phyloP scores from a whole-genome alignment of 2,888 invertebrate genomes.

The Nemurella pictetii region DNA sequence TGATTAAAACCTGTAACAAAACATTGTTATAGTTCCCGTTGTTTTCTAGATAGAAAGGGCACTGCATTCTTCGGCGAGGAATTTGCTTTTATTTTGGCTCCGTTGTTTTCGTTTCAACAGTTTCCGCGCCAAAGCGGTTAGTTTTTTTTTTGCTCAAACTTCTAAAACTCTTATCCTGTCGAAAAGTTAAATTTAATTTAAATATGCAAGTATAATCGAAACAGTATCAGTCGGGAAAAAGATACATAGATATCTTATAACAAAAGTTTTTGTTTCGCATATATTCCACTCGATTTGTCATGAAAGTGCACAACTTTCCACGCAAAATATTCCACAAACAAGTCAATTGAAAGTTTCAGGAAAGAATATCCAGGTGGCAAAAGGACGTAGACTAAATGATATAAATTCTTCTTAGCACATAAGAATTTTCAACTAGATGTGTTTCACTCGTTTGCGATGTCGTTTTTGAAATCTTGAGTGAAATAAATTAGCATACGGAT shows the following conservation, averaged over 20 bases:
- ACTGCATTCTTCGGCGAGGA: neutral
- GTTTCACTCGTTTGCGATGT: too few relatives aligned
- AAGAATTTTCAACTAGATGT: too few relatives aligned
- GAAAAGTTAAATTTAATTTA: neutral
- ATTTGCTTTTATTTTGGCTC: neutral
- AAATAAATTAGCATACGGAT: too few relatives aligned
- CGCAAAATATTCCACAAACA: neutral
- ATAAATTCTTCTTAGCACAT: too few relatives aligned
- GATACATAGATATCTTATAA: neutral
- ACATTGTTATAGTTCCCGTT: neutral
- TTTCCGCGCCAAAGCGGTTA: neutral
- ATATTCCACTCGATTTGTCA: neutral
- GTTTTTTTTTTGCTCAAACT: neutral
- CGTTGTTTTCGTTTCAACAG: neutral
- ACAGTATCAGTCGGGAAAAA: neutral
- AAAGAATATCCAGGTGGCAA: neutral
- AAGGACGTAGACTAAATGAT: too few relatives aligned
- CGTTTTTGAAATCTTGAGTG: too few relatives aligned
- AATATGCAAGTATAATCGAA: neutral
- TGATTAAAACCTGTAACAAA: neutral
- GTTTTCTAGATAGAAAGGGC: neutral
- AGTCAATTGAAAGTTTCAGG: neutral
- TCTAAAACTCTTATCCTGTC: neutral
- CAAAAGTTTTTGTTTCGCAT: neutral
- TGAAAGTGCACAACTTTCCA: neutral